Evolutionary conservation across 2,113 vertebrate species (phyloP), one percentile per base, ranked within the genome.

Genomic region (Megaceryle maxima): DNA sequence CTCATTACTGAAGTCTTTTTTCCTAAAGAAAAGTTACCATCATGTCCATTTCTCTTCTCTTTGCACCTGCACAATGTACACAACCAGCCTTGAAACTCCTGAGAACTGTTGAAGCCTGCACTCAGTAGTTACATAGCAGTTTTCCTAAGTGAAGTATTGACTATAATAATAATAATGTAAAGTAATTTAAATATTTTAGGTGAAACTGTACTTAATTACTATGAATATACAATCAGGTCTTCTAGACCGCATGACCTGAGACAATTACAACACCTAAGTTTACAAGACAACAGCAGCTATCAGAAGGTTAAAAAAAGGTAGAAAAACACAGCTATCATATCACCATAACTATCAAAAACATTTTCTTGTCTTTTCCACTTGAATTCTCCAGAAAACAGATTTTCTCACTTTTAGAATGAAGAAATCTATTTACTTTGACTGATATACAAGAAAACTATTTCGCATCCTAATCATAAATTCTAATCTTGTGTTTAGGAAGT

Each of bases 381-480:
- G 74, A 93, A 70, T 95, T 70, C 21, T 57, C 29, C 7, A 57
- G 63, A 87, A 59, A 87, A 48, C 16, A 88, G 1, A 80, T 84
- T 16, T 62, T 92, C 20, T 41, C 77, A 95, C 17, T 77, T 81
- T 92, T 80, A 7, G 66, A 96, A 95, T 81, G 25, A 90, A 93
- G 67, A 51, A 73, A 53, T 67, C 24, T 83, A 29, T 76, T 97
- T 93, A 81, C 14, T 76, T 83, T 76, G 26, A 57, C 25, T 60
- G 19, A 84, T 94, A 87, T 25, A 84, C 18, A 84, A 91, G 90
- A 95, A 90, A 31, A 63, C 2, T 11, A 13, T 82, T 92, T 94
- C 33, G 75, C 63, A 90, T 87, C 29, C 60, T 95, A 91, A 94
- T 93, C 57, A 97, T 75, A 81, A 95, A 88, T 70, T 93, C 43